phyloP scores from a whole-genome alignment of 2,797 vertebrate species.

The Vespertilio murinus region DNA sequence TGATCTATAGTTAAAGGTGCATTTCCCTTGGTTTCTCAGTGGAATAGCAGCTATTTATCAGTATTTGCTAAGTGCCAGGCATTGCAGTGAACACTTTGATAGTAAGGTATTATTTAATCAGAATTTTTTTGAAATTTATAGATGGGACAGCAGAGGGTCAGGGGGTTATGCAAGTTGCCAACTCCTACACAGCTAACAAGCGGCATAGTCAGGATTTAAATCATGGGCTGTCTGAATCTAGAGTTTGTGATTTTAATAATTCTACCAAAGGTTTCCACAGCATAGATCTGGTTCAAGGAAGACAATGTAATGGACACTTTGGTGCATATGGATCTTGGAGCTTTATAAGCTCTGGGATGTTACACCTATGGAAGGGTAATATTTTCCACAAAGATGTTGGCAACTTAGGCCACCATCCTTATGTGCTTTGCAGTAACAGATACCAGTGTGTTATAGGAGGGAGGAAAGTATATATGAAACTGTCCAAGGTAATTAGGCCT shows the following conservation, averaged over 20 bases:
- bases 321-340: not conserved
- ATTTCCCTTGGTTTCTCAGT: not conserved
- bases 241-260: not conserved
- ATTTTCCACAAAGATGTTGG: not conserved
- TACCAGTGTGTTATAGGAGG: not conserved
- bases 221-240: not conserved
- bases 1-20: not conserved
- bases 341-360: not conserved
- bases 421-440: not conserved
- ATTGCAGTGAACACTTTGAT: not conserved
- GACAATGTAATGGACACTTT: not conserved
- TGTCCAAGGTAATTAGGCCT: not conserved
- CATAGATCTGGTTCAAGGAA: not conserved
- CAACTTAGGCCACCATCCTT: not conserved
- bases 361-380: not conserved
- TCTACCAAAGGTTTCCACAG: not conserved
- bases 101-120: not conserved
- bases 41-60: not conserved
- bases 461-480: not conserved
- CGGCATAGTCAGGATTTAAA: not conserved
- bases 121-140: not conserved
- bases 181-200: not conserved
- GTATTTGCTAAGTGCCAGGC: not conserved
- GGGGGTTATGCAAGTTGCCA: not conserved
- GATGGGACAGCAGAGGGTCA: not conserved